These are phyloP conservation scores for Otus sunia DNA, from an alignment of 2,113 vertebrate species.

Conservation along the genomic window DNA sequence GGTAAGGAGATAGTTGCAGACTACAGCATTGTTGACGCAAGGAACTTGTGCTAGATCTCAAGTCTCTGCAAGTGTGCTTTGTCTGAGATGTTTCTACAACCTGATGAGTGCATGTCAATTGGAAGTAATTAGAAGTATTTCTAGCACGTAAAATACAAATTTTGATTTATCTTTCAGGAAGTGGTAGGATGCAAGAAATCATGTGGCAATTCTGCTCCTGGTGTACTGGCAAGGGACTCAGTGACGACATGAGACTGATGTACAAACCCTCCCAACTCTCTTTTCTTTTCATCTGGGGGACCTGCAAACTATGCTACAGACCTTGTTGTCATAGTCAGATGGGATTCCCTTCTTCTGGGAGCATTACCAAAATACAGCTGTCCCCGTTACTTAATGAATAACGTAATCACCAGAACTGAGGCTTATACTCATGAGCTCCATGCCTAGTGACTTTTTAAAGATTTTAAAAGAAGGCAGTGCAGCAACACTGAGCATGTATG, in stretches of 20 bases:
- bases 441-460: not conserved
- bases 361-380: not conserved
- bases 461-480: not conserved
- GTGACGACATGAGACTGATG: accelerated
- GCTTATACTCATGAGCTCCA: not conserved
- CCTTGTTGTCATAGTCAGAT: not conserved
- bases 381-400: not conserved
- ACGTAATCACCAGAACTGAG: not conserved
- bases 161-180: not conserved
- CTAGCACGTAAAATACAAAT: not conserved
- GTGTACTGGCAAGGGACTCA: not conserved
- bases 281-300: not conserved
- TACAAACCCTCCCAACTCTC: not conserved
- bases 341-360: not conserved
- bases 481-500: not conserved
- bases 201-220: not conserved
- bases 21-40: not conserved
- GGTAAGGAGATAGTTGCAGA: not conserved
- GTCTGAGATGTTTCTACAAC: not conserved
- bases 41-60: not conserved
- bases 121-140: not conserved
- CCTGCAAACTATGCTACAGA: not conserved
- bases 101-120: not conserved
- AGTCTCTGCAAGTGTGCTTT: not conserved
- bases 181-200: not conserved